phyloP scores from a whole-genome alignment of 2,888 invertebrate genomes.

The Meghimatium bilineatum region DNA sequence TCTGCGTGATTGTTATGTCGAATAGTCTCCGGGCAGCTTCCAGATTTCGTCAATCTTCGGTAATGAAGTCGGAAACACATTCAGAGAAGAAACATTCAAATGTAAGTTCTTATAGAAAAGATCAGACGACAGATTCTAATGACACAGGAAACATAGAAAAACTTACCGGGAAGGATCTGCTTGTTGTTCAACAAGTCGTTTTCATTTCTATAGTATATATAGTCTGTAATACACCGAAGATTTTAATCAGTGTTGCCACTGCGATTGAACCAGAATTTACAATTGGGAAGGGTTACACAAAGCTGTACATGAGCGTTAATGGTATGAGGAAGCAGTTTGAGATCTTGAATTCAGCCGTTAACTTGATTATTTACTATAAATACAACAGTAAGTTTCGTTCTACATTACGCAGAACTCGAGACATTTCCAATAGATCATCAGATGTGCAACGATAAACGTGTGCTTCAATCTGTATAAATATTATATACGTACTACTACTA shows the following conservation, averaged over 20 bases:
- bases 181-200: conserved; percentile 11
- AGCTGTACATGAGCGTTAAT: not conserved
- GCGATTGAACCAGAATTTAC: not conserved
- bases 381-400: conserved; percentile 28
- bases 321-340: conserved; percentile 4
- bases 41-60: not conserved
- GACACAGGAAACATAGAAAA: not conserved
- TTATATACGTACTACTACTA: no score
- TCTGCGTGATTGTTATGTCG: conserved; percentile 23
- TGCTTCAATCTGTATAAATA: no score
- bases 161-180: not conserved
- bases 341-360: not conserved
- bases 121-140: no score
- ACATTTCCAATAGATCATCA: no score
- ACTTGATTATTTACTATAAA: conserved; percentile 14
- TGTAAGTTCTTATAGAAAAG: no score
- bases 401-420: not conserved
- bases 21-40: conserved; percentile 5
- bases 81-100: no score
- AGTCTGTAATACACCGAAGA: conserved; percentile 15
- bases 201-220: conserved; percentile 5
- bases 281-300: not conserved
- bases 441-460: no score
- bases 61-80: not conserved
- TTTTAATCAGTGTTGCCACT: not conserved